Conservation (phyloP, 2,797 vertebrate genomes). For the Gambusia yucatana region DNA sequence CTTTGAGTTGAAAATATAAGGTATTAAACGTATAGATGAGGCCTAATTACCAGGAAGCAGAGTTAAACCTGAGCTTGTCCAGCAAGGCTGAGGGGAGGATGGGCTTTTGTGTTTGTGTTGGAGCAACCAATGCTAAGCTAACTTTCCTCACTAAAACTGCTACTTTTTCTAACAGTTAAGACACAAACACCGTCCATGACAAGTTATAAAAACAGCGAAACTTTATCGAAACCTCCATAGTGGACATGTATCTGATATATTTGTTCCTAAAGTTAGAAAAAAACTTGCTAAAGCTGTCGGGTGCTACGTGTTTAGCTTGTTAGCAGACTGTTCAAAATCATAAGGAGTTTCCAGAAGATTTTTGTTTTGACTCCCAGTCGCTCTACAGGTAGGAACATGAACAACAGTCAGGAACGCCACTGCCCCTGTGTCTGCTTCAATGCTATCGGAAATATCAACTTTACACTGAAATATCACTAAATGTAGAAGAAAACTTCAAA, state of each 20-base stretch:
- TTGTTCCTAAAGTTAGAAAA: background rate
- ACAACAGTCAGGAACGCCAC: slow-evolving; percentile 31
- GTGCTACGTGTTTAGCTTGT: slow-evolving; percentile 35
- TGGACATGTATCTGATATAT: background rate
- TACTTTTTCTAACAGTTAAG: slow-evolving; percentile 52
- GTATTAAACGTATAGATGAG: background rate
- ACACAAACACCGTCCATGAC: slow-evolving; percentile 68
- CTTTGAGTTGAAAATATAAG: background rate
- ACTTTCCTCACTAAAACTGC: slow-evolving; percentile 26
- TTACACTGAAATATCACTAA: background rate
- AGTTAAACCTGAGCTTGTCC: slow-evolving; percentile 44
- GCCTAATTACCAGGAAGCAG: slow-evolving; percentile 52
- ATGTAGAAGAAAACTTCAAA: background rate
- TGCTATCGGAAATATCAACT: slow-evolving; percentile 3
- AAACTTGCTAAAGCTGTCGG: background rate
- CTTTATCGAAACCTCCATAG: slow-evolving; percentile 58
- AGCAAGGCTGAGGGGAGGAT: slow-evolving; percentile 29
- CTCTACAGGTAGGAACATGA: slow-evolving; percentile 71
- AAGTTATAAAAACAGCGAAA: slow-evolving; percentile 43
- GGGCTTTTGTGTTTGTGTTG: slow-evolving; percentile 38
- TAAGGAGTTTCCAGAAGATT: slow-evolving; percentile 65
- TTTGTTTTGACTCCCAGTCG: slow-evolving; percentile 66
- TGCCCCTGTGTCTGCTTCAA: slow-evolving; percentile 54
- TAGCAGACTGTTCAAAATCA: slow-evolving; percentile 45
- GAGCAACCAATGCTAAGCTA: slow-evolving; percentile 68